These are phyloP conservation scores for Passerina amoena DNA, from an alignment of 2,113 vertebrate species.

Conservation along the genomic window DNA sequence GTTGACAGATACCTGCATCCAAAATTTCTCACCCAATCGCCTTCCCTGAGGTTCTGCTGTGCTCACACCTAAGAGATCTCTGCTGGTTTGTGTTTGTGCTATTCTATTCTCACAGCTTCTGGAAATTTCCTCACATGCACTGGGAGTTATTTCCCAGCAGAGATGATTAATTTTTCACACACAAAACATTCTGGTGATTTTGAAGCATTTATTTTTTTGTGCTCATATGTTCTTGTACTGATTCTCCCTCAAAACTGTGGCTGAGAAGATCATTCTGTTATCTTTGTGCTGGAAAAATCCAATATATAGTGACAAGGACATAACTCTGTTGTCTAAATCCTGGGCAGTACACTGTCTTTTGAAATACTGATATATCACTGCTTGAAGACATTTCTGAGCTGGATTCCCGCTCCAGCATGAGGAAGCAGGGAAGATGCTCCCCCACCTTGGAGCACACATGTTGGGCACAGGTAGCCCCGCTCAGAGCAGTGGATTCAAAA, in stretches of 20 bases:
- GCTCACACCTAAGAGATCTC: not conserved
- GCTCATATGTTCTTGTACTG: not conserved
- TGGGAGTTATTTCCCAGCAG: not conserved
- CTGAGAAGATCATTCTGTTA: not conserved
- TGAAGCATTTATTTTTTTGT: not conserved
- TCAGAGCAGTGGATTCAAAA: not conserved
- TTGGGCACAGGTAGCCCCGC: not conserved
- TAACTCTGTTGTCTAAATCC: not conserved
- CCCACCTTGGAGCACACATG: not conserved
- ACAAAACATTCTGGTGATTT: not conserved
- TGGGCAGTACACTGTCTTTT: not conserved
- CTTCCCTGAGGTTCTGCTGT: not conserved
- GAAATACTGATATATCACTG: not conserved
- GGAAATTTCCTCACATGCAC: not conserved
- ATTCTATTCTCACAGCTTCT: not conserved
- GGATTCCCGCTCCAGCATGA: not conserved
- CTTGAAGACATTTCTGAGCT: not conserved
- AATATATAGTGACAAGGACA: not conserved
- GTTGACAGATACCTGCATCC: not conserved
- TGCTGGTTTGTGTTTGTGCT: not conserved
- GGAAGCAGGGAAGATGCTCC: not conserved
- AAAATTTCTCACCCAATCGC: not conserved
- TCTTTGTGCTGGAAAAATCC: not conserved
- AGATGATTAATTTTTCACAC: not conserved
- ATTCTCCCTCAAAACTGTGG: not conserved